Conservation (phyloP, 1,140 invertebrate genomes). For the Liolophura sinensis region DNA sequence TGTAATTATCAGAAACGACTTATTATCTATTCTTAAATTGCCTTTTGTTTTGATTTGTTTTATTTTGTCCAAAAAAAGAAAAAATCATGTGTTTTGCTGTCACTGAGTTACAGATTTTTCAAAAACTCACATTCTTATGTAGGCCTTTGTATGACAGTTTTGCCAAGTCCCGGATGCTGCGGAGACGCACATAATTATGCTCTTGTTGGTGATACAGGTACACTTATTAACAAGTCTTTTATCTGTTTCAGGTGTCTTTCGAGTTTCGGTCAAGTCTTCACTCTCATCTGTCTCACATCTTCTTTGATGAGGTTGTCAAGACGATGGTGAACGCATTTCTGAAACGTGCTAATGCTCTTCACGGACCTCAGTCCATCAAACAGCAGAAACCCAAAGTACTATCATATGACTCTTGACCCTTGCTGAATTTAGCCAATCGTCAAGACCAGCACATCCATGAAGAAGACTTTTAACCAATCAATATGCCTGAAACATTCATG, state of each 20-base stretch:
- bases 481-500: too few relatives aligned
- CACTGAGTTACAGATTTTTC: neutral
- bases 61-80: too few relatives aligned
- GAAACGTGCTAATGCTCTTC: conserved; percentile 75
- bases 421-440: too few relatives aligned
- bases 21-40: too few relatives aligned
- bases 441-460: too few relatives aligned
- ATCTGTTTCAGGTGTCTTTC: conserved; percentile 70
- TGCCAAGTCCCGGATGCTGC: conserved; percentile 63
- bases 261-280: conserved; percentile 86
- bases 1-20: too few relatives aligned
- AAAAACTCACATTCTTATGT: neutral
- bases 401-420: conserved; percentile 25
- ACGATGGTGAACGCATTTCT: conserved; percentile 96
- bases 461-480: too few relatives aligned
- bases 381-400: conserved; percentile 36
- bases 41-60: too few relatives aligned
- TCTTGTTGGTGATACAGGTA: neutral
- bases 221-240: conserved; percentile 6
- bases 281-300: conserved; percentile 86
- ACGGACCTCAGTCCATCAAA: conserved; percentile 65
- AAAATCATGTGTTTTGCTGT: too few relatives aligned
- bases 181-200: conserved; percentile 71
- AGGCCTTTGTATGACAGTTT: neutral
- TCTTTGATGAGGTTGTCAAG: conserved; percentile 94